Evolutionary conservation across 2,888 invertebrate genomes (phyloP).

Genomic region (Stenodera caucasica): DNA sequence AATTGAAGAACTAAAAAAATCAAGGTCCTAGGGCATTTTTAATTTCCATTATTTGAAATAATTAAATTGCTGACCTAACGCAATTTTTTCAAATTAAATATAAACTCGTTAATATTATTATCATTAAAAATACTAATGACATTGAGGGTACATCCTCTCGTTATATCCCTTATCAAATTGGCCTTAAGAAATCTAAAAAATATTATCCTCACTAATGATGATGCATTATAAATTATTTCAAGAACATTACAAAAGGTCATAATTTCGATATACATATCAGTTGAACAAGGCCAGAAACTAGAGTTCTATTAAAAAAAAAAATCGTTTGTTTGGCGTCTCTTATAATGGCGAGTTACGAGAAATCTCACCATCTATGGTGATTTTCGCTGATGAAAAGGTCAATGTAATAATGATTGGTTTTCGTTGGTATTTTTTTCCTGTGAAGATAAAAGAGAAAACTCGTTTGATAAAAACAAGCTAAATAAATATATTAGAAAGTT

Average conservation of each 20-base stretch:
- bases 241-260: not conserved
- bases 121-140: not conserved
- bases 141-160: constrained; percentile 1
- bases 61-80: constrained; percentile 15
- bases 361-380: not conserved
- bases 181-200: not conserved
- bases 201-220: not conserved
- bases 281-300: not conserved
- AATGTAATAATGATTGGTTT: constrained; percentile 2
- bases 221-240: not conserved
- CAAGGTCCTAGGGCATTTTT: constrained; percentile 17
- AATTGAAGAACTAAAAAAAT: too few species aligned
- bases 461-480: constrained; percentile 18
- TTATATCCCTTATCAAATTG: constrained; percentile 4
- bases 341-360: not conserved
- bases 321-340: not conserved
- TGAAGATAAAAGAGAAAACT: constrained; percentile 17
- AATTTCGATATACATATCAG: not conserved
- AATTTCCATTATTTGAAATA: constrained; percentile 10
- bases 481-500: constrained; percentile 22
- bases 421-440: not conserved
- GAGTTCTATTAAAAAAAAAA: too few species aligned
- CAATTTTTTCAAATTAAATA: constrained; percentile 8
- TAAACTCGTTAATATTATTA: not conserved
- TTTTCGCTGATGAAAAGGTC: not conserved